Evolutionary conservation across 2,113 vertebrate genomes (phyloP).

Genomic region (Pheucticus melanocephalus): DNA sequence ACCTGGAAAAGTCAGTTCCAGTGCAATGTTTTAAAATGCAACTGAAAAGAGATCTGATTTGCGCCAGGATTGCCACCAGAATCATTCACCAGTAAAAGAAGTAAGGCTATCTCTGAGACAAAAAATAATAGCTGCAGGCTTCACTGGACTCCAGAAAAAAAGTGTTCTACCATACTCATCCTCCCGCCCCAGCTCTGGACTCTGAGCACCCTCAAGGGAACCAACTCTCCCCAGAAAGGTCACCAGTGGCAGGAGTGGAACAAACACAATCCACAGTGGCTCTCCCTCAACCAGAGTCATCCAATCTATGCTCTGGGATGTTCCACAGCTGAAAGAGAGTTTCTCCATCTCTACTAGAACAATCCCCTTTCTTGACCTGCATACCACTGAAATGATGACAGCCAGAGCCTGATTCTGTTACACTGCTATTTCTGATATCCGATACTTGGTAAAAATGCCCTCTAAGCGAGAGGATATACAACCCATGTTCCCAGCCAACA

Average conservation of each 20-base stretch:
- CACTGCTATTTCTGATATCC: neutral
- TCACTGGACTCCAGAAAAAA: neutral
- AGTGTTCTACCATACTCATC: accelerated
- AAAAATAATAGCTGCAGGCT: neutral
- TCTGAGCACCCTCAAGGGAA: neutral
- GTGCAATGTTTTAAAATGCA: neutral
- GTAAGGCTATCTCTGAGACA: neutral
- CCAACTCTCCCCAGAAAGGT: neutral
- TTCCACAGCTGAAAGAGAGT: neutral
- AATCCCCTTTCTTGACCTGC: neutral
- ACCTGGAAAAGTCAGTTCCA: neutral
- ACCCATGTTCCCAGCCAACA: neutral
- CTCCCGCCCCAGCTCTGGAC: neutral
- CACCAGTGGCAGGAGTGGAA: neutral
- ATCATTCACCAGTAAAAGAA: neutral
- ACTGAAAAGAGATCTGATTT: neutral
- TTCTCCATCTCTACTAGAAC: neutral
- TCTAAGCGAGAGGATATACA: neutral
- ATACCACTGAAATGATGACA: neutral
- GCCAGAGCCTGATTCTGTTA: neutral
- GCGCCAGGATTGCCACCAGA: neutral
- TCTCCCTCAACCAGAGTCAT: neutral
- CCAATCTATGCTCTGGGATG: neutral
- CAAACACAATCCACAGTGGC: accelerated
- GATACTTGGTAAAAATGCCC: neutral